phyloP scores from a whole-genome alignment of 2,113 vertebrate genomes.

The Orcinus orca region DNA sequence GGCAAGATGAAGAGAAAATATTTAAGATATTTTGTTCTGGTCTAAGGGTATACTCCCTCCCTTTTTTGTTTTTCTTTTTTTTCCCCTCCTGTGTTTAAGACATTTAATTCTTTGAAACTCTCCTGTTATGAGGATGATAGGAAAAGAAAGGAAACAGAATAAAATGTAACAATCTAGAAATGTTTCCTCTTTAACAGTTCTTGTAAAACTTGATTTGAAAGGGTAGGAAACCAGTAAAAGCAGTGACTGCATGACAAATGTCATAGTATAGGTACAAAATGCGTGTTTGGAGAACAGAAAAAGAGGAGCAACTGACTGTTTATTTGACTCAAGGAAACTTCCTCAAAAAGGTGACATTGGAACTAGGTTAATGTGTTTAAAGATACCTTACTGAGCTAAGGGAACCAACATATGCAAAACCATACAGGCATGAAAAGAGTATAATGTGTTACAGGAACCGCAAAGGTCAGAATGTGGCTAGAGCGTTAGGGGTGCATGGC shows the following conservation, averaged over 20 bases:
- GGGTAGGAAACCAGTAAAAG: neutral
- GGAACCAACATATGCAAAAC: neutral
- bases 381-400: neutral
- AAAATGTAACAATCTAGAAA: neutral
- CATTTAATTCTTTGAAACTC: neutral
- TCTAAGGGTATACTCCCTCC: neutral
- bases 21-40: constrained; percentile 5
- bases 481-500: neutral
- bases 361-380: neutral
- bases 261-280: neutral
- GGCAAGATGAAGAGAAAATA: neutral
- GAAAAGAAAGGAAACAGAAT: neutral
- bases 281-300: neutral
- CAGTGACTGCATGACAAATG: neutral
- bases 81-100: neutral
- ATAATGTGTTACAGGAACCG: neutral
- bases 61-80: neutral
- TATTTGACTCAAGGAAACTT: neutral
- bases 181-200: neutral
- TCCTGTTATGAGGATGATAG: neutral
- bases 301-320: neutral
- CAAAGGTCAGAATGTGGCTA: neutral
- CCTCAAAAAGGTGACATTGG: neutral
- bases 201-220: neutral
- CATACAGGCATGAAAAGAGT: neutral